phyloP scores from a whole-genome alignment of 1,140 invertebrate genomes.

The Lordiphosa clarofinis region DNA sequence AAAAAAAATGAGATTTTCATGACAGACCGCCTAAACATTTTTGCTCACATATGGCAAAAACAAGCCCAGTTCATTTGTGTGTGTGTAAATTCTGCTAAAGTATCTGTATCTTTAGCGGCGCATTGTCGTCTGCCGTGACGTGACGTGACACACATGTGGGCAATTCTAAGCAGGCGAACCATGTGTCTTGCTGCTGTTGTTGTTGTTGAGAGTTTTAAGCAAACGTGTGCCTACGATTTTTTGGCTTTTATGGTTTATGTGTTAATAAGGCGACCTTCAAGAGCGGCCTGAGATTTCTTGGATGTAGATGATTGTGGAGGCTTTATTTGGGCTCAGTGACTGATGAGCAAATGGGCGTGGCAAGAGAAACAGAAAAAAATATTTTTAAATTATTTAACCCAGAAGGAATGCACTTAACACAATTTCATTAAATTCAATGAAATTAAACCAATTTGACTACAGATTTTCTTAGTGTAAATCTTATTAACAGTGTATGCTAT shows the following conservation, averaged over 20 bases:
- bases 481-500: too few species aligned
- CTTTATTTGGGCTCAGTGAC: slow-evolving; percentile 17
- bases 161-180: slow-evolving; percentile 63
- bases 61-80: slow-evolving; percentile 56
- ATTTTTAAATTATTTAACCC: too few species aligned
- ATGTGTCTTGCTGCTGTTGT: slow-evolving; percentile 31
- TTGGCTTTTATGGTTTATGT: slow-evolving; percentile 75
- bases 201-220: slow-evolving; percentile 48
- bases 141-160: slow-evolving; percentile 75
- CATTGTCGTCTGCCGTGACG: slow-evolving; percentile 70
- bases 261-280: slow-evolving; percentile 74
- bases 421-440: too few species aligned
- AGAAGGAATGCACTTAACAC: too few species aligned
- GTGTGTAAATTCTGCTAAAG: slow-evolving; percentile 41
- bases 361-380: too few species aligned
- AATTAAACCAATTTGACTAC: too few species aligned
- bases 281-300: slow-evolving; percentile 45
- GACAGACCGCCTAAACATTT: slow-evolving; percentile 67
- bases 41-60: slow-evolving; percentile 71
- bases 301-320: not conserved
- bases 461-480: too few species aligned
- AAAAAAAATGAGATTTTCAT: slow-evolving; percentile 51
- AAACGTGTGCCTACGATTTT: slow-evolving; percentile 71
- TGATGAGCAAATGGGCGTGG: slow-evolving; percentile 26
- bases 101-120: slow-evolving; percentile 51